These are phyloP conservation scores for Ligdia adustata DNA, from an alignment of 2,888 invertebrate genomes.

Conservation along the genomic window DNA sequence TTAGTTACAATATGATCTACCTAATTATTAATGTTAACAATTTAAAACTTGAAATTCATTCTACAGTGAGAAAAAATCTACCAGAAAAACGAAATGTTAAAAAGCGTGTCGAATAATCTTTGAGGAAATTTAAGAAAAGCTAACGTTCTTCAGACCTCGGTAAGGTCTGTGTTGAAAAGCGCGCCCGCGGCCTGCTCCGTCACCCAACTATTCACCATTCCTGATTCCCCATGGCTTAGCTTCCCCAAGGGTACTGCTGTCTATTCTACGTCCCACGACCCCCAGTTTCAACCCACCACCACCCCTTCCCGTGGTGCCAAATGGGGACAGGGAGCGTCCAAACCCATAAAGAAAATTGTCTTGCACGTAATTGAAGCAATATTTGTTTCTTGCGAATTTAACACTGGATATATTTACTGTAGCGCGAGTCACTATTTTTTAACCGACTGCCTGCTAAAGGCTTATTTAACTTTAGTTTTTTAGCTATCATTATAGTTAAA, in stretches of 20 bases:
- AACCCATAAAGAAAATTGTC: conserved; percentile 78
- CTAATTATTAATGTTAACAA: no score
- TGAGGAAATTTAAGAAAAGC: no score
- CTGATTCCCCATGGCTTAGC: conserved; percentile 46
- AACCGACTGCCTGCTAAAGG: no score
- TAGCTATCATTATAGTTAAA: no score
- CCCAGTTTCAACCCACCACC: conserved; percentile 54
- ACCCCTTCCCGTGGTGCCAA: conserved; percentile 59
- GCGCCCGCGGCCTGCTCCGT: conserved; percentile 46
- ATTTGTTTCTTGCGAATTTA: conserved; percentile 60
- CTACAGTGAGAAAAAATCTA: no score
- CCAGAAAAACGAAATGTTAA: no score
- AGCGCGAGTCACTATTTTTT: no score
- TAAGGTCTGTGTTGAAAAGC: conserved; percentile 18
- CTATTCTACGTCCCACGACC: conserved; percentile 45
- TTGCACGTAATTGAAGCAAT: conserved; percentile 76
- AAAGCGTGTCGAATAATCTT: no score
- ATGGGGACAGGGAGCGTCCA: conserved; percentile 80
- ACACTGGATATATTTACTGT: conserved; percentile 40
- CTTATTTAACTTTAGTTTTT: no score
- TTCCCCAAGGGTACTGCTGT: conserved; percentile 25
- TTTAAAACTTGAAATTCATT: no score
- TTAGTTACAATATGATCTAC: no score
- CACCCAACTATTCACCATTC: conserved; percentile 55
- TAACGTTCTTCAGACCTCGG: no score